A percentile compares a stretch with the other conserved stretches of the same genome.
Evolutionary conservation across 2,797 vertebrate genomes (phyloP).

Genomic region (Myripristis murdjan): DNA sequence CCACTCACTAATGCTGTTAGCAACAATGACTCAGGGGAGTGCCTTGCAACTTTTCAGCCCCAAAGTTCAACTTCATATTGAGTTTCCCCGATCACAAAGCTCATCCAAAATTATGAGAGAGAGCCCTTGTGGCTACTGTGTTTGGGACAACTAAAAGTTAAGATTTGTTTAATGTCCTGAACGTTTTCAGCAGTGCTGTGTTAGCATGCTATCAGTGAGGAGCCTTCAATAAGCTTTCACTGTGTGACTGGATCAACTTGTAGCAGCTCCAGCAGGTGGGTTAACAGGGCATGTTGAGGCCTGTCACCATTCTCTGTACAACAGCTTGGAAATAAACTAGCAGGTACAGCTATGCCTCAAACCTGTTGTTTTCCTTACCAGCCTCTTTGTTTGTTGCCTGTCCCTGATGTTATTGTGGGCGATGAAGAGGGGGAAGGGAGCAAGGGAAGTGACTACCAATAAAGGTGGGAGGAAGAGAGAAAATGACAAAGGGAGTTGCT

Average conservation of each 20-base stretch:
- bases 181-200: not conserved
- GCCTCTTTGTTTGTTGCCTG: conserved; percentile 1
- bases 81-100: conserved; percentile 7
- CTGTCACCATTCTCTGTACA: conserved; percentile 46
- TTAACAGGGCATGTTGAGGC: conserved; percentile 66
- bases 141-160: not conserved
- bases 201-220: not conserved
- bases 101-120: not conserved
- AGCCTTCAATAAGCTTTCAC: not conserved
- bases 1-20: conserved; percentile 50
- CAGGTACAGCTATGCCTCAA: conserved; percentile 50
- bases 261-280: conserved; percentile 57
- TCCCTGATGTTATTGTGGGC: conserved; percentile 2
- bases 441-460: conserved; percentile 8
- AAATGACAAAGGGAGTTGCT: conserved; percentile 1
- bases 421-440: conserved; percentile 6
- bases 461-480: not conserved
- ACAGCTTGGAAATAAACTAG: conserved; percentile 16
- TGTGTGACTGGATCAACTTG: conserved; percentile 18
- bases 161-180: not conserved
- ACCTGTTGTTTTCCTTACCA: conserved; percentile 51
- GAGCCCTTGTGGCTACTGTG: not conserved
- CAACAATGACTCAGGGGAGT: conserved; percentile 49
- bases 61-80: conserved; percentile 28
- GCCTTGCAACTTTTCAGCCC: conserved; percentile 17